These are phyloP conservation scores for Podiceps cristatus DNA, from an alignment of 2,113 vertebrate genomes.

Conservation along the genomic window DNA sequence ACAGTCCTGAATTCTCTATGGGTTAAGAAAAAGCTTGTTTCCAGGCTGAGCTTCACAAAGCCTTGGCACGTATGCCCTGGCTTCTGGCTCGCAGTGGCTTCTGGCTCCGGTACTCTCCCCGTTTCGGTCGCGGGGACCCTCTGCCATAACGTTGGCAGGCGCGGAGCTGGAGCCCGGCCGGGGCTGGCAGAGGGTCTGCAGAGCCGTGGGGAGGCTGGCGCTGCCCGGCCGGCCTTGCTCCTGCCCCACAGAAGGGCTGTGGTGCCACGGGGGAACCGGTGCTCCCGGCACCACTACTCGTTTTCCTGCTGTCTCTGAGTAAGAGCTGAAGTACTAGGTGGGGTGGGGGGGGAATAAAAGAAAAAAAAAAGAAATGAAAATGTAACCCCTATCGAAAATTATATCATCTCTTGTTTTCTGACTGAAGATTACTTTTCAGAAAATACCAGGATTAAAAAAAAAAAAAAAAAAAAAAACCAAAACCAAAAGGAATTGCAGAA, in stretches of 20 bases:
- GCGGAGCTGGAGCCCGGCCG: neutral
- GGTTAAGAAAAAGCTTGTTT: neutral
- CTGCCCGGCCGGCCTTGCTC: too few species aligned
- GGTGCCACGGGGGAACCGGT: rapidly evolving
- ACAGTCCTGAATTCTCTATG: neutral
- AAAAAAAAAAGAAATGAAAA: neutral
- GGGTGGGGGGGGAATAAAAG: too few species aligned
- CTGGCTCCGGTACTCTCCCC: neutral
- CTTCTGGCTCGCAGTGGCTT: neutral
- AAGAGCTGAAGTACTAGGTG: neutral
- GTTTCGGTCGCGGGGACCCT: rapidly evolving
- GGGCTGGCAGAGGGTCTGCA: neutral
- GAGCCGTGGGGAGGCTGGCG: rapidly evolving
- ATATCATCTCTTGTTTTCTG: neutral
- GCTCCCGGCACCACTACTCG: rapidly evolving
- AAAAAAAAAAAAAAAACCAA: too few species aligned
- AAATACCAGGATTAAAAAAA: neutral
- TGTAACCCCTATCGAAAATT: neutral
- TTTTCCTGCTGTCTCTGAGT: neutral
- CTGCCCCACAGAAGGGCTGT: neutral
- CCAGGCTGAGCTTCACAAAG: neutral
- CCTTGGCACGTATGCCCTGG: rapidly evolving
- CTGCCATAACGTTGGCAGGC: neutral
- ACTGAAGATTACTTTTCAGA: neutral
- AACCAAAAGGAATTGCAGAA: neutral